phyloP scores from a whole-genome alignment of 1,140 invertebrate genomes.

The Hestina assimilis region DNA sequence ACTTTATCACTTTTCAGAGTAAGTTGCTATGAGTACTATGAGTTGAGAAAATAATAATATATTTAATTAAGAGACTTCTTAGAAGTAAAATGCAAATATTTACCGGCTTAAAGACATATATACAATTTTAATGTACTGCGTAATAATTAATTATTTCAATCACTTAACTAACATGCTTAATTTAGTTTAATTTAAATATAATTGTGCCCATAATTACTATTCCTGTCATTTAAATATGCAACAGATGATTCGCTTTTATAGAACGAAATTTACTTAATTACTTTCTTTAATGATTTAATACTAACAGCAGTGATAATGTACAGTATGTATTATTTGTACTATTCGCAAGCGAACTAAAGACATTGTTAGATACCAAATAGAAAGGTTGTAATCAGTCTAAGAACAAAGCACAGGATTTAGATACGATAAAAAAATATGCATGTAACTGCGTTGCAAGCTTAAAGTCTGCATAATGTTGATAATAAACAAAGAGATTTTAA shows the following conservation, averaged over 20 bases:
- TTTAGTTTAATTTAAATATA: slow-evolving; percentile 1
- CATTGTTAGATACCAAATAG: slow-evolving; percentile 4
- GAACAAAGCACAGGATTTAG: slow-evolving; percentile 9
- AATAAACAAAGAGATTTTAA: no score
- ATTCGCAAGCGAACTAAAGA: background rate
- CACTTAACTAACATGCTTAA: background rate
- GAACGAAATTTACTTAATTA: slow-evolving; percentile 9
- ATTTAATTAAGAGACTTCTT: no score
- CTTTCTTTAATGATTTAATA: slow-evolving; percentile 13
- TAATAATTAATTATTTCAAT: background rate
- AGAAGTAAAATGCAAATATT: no score
- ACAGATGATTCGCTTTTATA: slow-evolving; percentile 4
- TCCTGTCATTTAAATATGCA: slow-evolving; percentile 11
- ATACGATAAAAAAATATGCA: slow-evolving; percentile 9
- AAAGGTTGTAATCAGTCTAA: slow-evolving; percentile 5
- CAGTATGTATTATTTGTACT: no score
- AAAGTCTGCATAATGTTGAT: background rate
- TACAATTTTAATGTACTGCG: background rate
- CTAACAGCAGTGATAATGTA: background rate
- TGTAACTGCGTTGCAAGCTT: background rate
- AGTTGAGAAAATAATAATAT: no score
- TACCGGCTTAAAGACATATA: no score
- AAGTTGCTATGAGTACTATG: no score
- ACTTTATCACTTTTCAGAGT: slow-evolving; percentile 67
- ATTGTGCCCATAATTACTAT: slow-evolving; percentile 7